Evolutionary conservation across 1,140 invertebrate genomes (phyloP).

Genomic region (Portunus trituberculatus): DNA sequence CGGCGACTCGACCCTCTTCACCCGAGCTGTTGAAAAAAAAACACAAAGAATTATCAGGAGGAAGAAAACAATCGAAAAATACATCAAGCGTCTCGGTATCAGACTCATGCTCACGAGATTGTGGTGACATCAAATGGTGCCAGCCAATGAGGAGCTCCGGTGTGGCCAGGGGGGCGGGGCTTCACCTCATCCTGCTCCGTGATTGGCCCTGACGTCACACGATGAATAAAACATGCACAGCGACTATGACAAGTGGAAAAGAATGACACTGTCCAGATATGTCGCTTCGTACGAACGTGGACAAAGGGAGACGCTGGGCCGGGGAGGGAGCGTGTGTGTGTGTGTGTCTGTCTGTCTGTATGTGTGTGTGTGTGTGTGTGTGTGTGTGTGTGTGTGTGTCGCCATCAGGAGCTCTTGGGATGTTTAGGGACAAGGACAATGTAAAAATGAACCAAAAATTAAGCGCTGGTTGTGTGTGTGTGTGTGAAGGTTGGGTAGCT

Average conservation of each 20-base stretch:
- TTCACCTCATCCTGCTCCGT: background rate
- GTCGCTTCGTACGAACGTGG: slow-evolving; percentile 56
- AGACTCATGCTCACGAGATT: slow-evolving; percentile 52
- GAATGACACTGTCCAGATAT: slow-evolving; percentile 73
- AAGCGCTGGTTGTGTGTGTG: too few species aligned
- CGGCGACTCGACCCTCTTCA: too few species aligned
- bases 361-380: background rate
- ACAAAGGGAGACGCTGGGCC: background rate
- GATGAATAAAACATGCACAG: slow-evolving; percentile 71
- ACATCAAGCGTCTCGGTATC: slow-evolving; percentile 56
- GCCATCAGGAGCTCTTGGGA: background rate
- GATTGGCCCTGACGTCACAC: slow-evolving; percentile 62
- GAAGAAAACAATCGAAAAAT: slow-evolving; percentile 40
- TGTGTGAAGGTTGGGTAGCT: too few species aligned
- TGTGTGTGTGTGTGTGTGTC: background rate
- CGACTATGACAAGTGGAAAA: slow-evolving; percentile 72
- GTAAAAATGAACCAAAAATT: too few species aligned
- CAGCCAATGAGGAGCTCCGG: slow-evolving; percentile 50
- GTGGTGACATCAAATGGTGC: slow-evolving; percentile 59
- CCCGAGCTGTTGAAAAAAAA: too few species aligned
- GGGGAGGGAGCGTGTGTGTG: slow-evolving; percentile 12
- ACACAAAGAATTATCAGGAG: background rate
- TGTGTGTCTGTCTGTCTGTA: background rate
- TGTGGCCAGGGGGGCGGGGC: slow-evolving; percentile 61
- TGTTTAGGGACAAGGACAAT: too few species aligned